Conservation (phyloP, 2,888 invertebrate species). For the Labia minor region DNA sequence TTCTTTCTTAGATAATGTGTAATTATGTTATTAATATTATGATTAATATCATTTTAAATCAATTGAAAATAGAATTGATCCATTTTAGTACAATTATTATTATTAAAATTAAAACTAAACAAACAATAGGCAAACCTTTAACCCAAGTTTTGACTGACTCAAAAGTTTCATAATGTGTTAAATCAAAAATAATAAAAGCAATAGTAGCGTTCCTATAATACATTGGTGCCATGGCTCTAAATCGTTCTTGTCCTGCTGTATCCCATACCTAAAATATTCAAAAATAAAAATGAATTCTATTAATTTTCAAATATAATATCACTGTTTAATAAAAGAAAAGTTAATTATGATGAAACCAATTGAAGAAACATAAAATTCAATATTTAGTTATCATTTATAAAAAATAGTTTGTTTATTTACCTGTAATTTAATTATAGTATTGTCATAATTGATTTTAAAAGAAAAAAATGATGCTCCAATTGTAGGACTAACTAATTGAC, state of each 20-base stretch:
- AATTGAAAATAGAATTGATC: no score
- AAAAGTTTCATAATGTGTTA: conserved; percentile 65
- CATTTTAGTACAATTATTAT: no score
- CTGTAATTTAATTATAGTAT: conserved; percentile 63
- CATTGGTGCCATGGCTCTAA: conserved; percentile 88
- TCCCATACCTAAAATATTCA: conserved; percentile 68
- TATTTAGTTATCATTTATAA: no score
- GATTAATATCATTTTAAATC: no score
- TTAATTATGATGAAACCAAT: no score
- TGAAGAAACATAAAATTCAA: background rate
- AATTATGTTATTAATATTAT: no score
- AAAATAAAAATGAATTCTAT: conserved; percentile 18
- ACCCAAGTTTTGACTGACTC: conserved; percentile 77
- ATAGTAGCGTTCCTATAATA: conserved; percentile 88
- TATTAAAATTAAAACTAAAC: no score
- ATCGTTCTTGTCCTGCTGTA: conserved; percentile 79
- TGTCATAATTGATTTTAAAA: conserved; percentile 64
- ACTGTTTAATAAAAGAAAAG: background rate
- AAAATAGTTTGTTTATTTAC: conserved; percentile 45
- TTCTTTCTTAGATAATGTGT: no score
- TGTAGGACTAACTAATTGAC: conserved; percentile 65
- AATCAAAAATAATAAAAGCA: conserved; percentile 76
- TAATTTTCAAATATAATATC: conserved; percentile 13
- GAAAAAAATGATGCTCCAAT: conserved; percentile 86
- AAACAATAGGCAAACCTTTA: conserved; percentile 46